These are phyloP conservation scores for Erebia aethiops DNA, from an alignment of 2,888 invertebrate species.

Conservation along the genomic window DNA sequence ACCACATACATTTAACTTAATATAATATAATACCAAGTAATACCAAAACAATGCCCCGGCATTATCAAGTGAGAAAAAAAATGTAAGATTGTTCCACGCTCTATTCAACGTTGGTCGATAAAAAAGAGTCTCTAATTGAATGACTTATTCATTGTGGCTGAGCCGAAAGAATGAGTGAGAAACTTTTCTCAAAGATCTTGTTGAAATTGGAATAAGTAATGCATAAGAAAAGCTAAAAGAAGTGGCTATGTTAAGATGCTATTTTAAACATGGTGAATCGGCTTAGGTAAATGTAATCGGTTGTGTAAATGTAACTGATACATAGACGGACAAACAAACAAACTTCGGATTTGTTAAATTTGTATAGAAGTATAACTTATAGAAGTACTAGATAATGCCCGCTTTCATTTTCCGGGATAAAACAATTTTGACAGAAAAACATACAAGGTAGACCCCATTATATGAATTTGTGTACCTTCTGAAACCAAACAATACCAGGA, in stretches of 20 bases:
- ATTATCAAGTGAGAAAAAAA: not conserved
- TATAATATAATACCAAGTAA: no score
- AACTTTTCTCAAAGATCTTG: constrained; percentile 5
- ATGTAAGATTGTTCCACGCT: not conserved
- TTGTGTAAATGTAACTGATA: no score
- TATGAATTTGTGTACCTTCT: not conserved
- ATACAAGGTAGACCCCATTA: no score
- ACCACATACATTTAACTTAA: no score
- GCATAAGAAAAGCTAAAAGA: not conserved
- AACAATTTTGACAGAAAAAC: no score
- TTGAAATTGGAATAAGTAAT: constrained; percentile 1
- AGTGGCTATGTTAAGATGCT: not conserved
- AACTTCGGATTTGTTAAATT: no score
- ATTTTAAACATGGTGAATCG: not conserved
- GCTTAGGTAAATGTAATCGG: no score
- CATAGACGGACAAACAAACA: no score
- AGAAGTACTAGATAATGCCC: no score
- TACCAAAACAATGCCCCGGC: no score
- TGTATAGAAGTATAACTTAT: no score
- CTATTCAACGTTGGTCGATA: not conserved
- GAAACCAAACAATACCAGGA: constrained; percentile 6
- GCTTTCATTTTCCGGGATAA: no score
- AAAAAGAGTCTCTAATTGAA: constrained; percentile 9
- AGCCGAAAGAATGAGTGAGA: not conserved
- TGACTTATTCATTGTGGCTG: constrained; percentile 9